Conservation (phyloP, 2,888 invertebrate genomes). For the Pandemis cinnamomeana region DNA sequence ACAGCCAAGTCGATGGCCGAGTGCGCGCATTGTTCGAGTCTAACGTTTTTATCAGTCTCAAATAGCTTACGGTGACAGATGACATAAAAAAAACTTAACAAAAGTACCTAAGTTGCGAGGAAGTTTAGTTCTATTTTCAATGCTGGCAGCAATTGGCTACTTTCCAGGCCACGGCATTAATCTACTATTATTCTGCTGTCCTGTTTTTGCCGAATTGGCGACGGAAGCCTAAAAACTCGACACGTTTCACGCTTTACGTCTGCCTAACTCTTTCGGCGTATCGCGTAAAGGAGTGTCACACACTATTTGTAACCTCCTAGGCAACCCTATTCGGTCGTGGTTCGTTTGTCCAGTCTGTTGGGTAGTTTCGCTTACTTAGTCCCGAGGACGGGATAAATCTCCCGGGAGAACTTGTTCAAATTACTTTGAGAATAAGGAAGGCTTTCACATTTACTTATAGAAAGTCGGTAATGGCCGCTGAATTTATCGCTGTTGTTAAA, state of each 20-base stretch:
- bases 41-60: too few relatives aligned
- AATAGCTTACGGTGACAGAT: too few relatives aligned
- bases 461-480: constrained; percentile 1
- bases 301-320: not conserved
- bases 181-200: too few relatives aligned
- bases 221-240: too few relatives aligned
- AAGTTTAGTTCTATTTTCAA: too few relatives aligned
- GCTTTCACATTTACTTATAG: constrained; percentile 31
- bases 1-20: too few relatives aligned
- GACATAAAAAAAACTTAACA: too few relatives aligned
- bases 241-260: not conserved
- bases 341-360: constrained; percentile 26
- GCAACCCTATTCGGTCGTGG: constrained; percentile 29
- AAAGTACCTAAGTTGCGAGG: too few relatives aligned
- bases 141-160: too few relatives aligned
- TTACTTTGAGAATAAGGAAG: constrained; percentile 25
- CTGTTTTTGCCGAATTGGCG: too few relatives aligned
- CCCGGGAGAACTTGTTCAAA: constrained; percentile 25
- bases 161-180: too few relatives aligned
- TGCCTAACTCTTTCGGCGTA: not conserved
- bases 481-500: constrained; percentile 7
- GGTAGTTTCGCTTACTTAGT: constrained; percentile 38
- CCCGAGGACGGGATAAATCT: constrained; percentile 18
- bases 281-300: not conserved
- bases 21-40: too few relatives aligned